Evolutionary conservation across 2,888 invertebrate species (phyloP).

Genomic region (Ischnura elegans): DNA sequence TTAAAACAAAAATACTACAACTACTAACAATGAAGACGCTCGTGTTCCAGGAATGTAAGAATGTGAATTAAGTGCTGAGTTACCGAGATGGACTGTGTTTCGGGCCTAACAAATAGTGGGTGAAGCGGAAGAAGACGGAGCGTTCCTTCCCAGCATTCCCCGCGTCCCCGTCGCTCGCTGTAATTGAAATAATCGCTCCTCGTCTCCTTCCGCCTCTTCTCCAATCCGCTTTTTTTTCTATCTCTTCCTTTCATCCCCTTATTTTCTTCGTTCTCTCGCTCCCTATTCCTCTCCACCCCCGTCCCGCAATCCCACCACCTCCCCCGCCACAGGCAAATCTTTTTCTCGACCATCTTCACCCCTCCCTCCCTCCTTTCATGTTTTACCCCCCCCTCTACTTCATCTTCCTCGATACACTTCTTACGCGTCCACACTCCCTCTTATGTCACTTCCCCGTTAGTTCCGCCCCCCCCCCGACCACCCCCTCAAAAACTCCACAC

Average conservation of each 20-base stretch:
- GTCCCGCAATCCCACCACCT: neutral
- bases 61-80: no score
- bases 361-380: neutral
- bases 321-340: neutral
- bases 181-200: conserved; percentile 14
- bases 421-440: neutral
- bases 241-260: neutral
- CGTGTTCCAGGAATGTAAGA: no score
- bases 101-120: no score
- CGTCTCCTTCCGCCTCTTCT: neutral
- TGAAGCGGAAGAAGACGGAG: neutral
- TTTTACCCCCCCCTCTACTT: neutral
- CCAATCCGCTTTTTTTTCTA: neutral
- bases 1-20: no score
- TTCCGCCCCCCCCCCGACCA: neutral
- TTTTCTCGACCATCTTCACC: neutral
- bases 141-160: neutral
- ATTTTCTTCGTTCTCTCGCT: neutral
- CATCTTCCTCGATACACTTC: neutral
- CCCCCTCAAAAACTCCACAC: no score
- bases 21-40: no score
- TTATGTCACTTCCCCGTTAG: neutral
- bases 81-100: no score
- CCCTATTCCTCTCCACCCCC: neutral
- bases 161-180: neutral